phyloP scores from a whole-genome alignment of 2,797 vertebrate genomes.

The Babyrousa celebensis region DNA sequence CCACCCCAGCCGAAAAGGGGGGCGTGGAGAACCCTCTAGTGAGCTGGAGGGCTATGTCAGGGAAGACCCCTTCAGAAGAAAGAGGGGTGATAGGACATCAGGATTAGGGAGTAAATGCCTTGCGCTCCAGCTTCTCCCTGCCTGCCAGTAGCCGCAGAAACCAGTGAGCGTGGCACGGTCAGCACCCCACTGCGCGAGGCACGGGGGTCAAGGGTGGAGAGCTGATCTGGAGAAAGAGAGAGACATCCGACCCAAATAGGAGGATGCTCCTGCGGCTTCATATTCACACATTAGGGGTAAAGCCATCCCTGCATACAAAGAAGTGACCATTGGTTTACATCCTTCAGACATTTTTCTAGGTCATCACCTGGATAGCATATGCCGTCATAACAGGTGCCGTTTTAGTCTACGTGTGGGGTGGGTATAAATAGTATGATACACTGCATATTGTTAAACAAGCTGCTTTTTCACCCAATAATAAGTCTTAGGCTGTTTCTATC shows the following conservation, averaged over 20 bases:
- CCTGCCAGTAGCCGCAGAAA: neutral
- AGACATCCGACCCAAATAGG: no score
- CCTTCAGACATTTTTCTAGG: neutral
- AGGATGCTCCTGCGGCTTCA: neutral
- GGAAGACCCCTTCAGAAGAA: neutral
- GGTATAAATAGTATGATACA: neutral
- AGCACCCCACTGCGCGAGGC: neutral
- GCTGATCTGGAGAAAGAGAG: neutral
- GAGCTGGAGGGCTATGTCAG: neutral
- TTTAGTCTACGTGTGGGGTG: neutral
- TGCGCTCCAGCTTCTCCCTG: neutral
- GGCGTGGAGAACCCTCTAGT: neutral
- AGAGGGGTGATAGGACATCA: neutral
- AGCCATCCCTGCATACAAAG: neutral
- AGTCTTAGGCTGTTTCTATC: neutral
- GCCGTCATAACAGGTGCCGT: neutral
- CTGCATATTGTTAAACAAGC: neutral
- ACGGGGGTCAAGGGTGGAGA: neutral
- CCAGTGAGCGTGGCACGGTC: no score
- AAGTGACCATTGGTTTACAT: neutral
- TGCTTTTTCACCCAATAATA: neutral
- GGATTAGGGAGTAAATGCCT: neutral
- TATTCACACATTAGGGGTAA: neutral
- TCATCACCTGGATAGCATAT: neutral
- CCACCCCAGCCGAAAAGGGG: neutral